phyloP scores from a whole-genome alignment of 2,113 vertebrate genomes.

The Cyprinodon tularosa region DNA sequence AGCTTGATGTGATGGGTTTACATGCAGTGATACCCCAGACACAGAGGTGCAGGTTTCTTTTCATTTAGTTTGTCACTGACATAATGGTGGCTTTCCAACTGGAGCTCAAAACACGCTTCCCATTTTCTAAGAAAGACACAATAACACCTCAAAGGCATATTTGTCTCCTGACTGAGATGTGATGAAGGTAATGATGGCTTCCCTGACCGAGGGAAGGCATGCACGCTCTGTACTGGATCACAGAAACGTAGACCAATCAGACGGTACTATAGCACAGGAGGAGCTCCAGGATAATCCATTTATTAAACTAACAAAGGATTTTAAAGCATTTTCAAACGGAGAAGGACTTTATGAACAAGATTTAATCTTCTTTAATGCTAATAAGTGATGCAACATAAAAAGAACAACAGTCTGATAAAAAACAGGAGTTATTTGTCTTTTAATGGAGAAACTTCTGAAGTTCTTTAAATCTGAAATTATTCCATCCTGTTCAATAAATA shows the following conservation, averaged over 20 bases:
- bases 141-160: not conserved
- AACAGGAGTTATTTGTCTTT: not conserved
- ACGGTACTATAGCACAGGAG: not conserved
- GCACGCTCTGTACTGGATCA: not conserved
- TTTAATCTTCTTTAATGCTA: not conserved
- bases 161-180: not conserved
- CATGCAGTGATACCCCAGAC: no score
- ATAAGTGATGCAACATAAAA: not conserved
- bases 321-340: no score
- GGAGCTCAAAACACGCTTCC: not conserved
- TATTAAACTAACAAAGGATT: not conserved
- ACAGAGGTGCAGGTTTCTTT: no score
- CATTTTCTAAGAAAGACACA: not conserved
- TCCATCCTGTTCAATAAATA: no score
- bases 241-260: not conserved
- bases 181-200: not conserved
- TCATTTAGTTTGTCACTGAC: no score
- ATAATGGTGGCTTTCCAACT: not conserved
- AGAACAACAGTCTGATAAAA: not conserved
- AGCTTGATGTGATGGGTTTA: no score
- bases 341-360: not conserved
- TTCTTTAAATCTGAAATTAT: no score
- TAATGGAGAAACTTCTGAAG: not conserved
- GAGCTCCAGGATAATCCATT: not conserved
- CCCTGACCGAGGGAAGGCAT: not conserved